Base-by-base conservation (phyloP, 2,888 invertebrate genomes). In the Rutpela maculata region DNA sequence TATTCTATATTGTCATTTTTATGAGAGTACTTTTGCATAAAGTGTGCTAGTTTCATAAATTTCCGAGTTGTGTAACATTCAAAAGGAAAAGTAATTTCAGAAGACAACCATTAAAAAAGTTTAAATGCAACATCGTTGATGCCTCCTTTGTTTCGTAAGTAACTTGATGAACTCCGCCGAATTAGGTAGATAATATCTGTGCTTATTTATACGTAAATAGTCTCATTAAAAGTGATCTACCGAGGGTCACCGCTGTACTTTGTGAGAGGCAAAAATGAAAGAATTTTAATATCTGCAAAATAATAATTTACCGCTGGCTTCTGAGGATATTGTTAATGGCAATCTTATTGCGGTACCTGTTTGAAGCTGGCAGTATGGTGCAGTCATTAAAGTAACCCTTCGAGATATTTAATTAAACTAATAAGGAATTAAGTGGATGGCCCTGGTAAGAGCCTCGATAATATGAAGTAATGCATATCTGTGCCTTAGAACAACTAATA, bases 321-420 rank as follows among this genome's bases (percentile, higher is more conserved):
- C 55, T 59, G 60, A 62, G 75, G 57, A 75, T 35, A 74, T 67
- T 75, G 74, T 74, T 63, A 75, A 62, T 31, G 56, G 35, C 9
- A 66, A 59, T 70, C 62, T 43, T 75, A 70, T 65, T 70, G 75
- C 63, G 65, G 70, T 65, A 70, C 75, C 70, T 75, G 68, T 69
- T 60, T 62, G 69, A 50, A n/a, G 63, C 59, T 38, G 56, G 69
- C 59, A 66, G 43, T 38, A 26, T 76, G 68, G 72, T 72, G 56
- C 63, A 81, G 81, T 80, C 79, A 82, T 81, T 81, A 79, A 82
- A 82, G 70, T 75, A 77, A 80, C 79, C 80, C 81, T 80, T 77
- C 76, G 78, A 79, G 78, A 81, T 82, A 82, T 81, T 82, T 81
- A 81, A 83, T 81, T 80, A 83, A 81, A 81, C 78, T 80, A 80